Evolutionary conservation across 92 coral and sea anemone species (phyloP), one percentile per base, ranked within the genome.

Genomic region (Virgularia gustaviana): DNA sequence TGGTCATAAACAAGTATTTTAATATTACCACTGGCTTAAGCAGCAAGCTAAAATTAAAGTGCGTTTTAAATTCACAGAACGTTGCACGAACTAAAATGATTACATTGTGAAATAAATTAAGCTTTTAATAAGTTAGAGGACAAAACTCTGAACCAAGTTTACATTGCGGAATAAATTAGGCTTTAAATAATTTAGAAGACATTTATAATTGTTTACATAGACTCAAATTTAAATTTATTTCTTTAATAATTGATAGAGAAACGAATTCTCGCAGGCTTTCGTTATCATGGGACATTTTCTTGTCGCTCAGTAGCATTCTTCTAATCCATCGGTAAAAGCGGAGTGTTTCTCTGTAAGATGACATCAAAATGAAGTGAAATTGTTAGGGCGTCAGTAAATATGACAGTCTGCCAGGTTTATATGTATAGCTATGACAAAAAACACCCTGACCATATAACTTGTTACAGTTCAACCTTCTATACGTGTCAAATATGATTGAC

Each of bases 321-420:
- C 74, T 36, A 67, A 30, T 67, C 74, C 74, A 67, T 67, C 74
- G 30, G 58, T 49, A 45, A 67, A 67, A 41, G 74, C 59, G 4
- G 74, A 47, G 30, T 49, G 74, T 67, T 67, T 67, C 41, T 67
- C 74, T 67, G 59, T 11, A 67, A 67, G 74, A 67, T 67, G 41
- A 64, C 74, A 67, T 67, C 34, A 33, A 67, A 44, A 65, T 65
- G 24, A 67, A 67, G 36, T 35, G 74, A 67, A 47, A 47, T 24
- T 12, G 65, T 58, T 58, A 58, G 65, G 36, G 13, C 18, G 31
- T 31, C 33, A 57, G 2, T 15, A 28, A 27, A 0, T 36, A 36
- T 36, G 70, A 52, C 2, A 52, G 47, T 58, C 33, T 18, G 41
- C 20, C 2, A 29, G 2, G 1, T 25, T 34, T 11, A 18, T 27